Percentiles rank a stretch among this genome's conserved stretches.
phyloP scores from a whole-genome alignment of 2,113 vertebrate species.

The Notothenia rossii region DNA sequence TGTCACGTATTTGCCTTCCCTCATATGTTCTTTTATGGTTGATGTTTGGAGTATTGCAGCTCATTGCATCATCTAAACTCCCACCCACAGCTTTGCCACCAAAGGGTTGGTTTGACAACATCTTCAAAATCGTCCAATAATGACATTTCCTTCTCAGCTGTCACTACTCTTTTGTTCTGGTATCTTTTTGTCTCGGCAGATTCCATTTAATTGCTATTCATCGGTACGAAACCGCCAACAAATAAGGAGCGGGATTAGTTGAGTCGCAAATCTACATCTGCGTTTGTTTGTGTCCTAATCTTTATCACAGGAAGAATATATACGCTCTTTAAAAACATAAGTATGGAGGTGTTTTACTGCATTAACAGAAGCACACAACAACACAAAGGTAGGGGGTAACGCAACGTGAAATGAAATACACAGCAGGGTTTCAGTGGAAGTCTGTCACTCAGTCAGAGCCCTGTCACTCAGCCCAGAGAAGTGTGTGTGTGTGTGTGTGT shows the following conservation, averaged over 20 bases:
- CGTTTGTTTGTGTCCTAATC: no score
- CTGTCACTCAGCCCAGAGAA: slow-evolving; percentile 16
- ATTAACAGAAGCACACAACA: neutral
- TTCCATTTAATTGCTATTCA: slow-evolving; percentile 46
- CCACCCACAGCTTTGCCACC: no score
- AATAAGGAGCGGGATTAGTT: neutral
- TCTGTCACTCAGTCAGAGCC: slow-evolving; percentile 30
- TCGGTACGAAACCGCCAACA: slow-evolving; percentile 7
- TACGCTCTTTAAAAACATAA: neutral
- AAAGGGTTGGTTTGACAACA: neutral
- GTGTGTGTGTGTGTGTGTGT: neutral
- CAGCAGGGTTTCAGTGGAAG: slow-evolving; percentile 28
- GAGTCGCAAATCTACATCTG: no score
- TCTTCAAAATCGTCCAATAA: slow-evolving; percentile 5
- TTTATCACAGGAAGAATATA: neutral
- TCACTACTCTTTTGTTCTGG: neutral
- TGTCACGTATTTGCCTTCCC: neutral
- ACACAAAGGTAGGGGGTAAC: slow-evolving; percentile 22
- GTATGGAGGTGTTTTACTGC: neutral
- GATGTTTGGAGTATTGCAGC: neutral
- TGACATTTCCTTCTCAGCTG: neutral
- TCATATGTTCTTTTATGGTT: neutral
- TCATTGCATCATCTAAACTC: slow-evolving; percentile 15
- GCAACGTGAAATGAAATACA: slow-evolving; percentile 56
- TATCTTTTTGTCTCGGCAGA: slow-evolving; percentile 17